Evolutionary conservation across 2,113 vertebrate genomes (phyloP), one percentile per base, ranked within the genome.

Genomic region (Setophaga coronata): DNA sequence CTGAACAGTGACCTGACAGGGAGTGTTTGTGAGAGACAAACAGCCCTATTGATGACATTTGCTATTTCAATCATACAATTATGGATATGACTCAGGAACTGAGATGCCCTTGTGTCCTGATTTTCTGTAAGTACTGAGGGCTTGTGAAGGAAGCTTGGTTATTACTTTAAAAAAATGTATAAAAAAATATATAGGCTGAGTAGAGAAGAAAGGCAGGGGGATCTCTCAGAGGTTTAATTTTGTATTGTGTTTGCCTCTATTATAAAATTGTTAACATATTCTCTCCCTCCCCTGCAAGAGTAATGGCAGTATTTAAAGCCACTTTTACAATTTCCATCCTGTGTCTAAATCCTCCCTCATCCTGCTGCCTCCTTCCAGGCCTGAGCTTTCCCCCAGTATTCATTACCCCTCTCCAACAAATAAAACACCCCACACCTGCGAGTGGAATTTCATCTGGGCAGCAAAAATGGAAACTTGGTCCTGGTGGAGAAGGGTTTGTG

Each of bases 401-500:
- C 25, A 21, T 82, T 71, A 71, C 71, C 71, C 25, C 38, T 80
- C 34, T 80, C 81, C 33, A 89, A 19, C 82, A 90, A 96, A 94
- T 78, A 84, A 87, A 94, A 79, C 85, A 74, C 70, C 82, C 72
- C 82, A 71, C 86, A 90, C 87, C 88, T 91, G 90, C 8, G 13
- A 87, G 38, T 84, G 86, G 92, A 92, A 96, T 96, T 95, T 95
- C 90, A 74, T 92, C 88, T 71, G 82, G 92, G 43, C 90, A 95
- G 92, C 60, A 69, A 89, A 95, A 92, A 81, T 81, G 72, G 92
- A 89, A 96, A 93, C 56, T 86, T 80, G 64, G 40, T 72, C 56
- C 67, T 74, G 60, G 8, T 6, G 76, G 65, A 34, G 81, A 17
- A 74, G 79, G 61, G 28, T 36, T 83, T 40, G 88, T 45, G 60